These are phyloP conservation scores for Oenanthe oenanthe DNA, from an alignment of 2,113 vertebrate species.

Conservation along the genomic window DNA sequence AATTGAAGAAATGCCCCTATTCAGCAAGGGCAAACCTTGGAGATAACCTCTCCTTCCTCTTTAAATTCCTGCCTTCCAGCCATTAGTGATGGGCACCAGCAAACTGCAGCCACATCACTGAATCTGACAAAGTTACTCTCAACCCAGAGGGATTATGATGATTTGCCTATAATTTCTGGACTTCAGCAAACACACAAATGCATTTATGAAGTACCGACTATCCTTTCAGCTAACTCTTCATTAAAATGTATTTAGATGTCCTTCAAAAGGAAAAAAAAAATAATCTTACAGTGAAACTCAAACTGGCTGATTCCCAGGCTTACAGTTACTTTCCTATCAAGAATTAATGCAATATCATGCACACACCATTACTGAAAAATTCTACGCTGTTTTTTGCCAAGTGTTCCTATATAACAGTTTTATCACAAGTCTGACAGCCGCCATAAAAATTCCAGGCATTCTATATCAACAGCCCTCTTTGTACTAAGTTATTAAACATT, in stretches of 20 bases:
- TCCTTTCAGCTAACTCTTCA: constrained; percentile 55
- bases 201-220: constrained; percentile 19
- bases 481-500: constrained; percentile 94
- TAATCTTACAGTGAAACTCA: constrained; percentile 70
- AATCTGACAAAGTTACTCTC: constrained; percentile 21
- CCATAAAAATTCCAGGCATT: constrained; percentile 89
- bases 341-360: constrained; percentile 87
- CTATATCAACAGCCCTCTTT: constrained; percentile 89
- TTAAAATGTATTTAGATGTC: constrained; percentile 70
- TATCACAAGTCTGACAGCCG: constrained; percentile 88
- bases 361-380: constrained; percentile 86
- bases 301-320: constrained; percentile 81
- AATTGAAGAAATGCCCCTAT: neutral
- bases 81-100: neutral
- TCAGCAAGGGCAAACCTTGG: neutral
- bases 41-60: constrained; percentile 49
- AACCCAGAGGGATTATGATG: neutral
- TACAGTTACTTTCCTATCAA: constrained; percentile 84
- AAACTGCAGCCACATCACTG: neutral
- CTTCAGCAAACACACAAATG: constrained; percentile 15
- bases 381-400: constrained; percentile 88
- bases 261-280: constrained; percentile 26
- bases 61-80: neutral
- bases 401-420: constrained; percentile 91
- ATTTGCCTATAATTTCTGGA: constrained; percentile 31